Conservation (phyloP, 1,140 invertebrate genomes). For the Trichoplusia ni region DNA sequence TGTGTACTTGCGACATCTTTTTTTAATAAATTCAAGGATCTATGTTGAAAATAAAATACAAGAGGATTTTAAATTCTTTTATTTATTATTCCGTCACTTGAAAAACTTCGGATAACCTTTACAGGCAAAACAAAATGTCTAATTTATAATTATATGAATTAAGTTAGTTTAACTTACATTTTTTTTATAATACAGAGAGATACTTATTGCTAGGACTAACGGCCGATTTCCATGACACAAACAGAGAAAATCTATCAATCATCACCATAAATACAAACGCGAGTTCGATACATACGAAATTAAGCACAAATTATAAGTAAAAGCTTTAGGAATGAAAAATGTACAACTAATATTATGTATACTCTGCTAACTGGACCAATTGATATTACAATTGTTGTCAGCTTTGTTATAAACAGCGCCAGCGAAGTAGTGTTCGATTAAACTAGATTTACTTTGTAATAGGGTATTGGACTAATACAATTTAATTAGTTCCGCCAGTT, state of each 20-base stretch:
- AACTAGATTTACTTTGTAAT: no score
- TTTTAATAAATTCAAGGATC: background rate
- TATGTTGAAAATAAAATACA: slow-evolving; percentile 10
- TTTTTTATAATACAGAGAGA: slow-evolving; percentile 26
- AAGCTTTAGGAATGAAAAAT: slow-evolving; percentile 10
- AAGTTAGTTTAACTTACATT: slow-evolving; percentile 25
- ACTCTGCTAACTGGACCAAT: no score
- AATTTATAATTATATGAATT: slow-evolving; percentile 15
- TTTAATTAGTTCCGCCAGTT: no score
- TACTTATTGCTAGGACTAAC: slow-evolving; percentile 25
- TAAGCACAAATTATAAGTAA: background rate
- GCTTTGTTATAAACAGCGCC: no score
- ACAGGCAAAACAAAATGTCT: slow-evolving; percentile 13
- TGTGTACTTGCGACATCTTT: no score
- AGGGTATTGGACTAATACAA: no score
- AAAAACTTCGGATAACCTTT: slow-evolving; percentile 29
- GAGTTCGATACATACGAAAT: background rate
- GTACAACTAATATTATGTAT: background rate
- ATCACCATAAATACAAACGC: background rate
- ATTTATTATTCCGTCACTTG: slow-evolving; percentile 42
- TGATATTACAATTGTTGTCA: no score
- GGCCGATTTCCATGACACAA: slow-evolving; percentile 2
- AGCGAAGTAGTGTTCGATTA: no score
- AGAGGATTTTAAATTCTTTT: slow-evolving; percentile 25
- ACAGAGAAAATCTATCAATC: slow-evolving; percentile 2